Conservation (phyloP, 1,140 invertebrate genomes). For the Zaprionus tsacasi region DNA sequence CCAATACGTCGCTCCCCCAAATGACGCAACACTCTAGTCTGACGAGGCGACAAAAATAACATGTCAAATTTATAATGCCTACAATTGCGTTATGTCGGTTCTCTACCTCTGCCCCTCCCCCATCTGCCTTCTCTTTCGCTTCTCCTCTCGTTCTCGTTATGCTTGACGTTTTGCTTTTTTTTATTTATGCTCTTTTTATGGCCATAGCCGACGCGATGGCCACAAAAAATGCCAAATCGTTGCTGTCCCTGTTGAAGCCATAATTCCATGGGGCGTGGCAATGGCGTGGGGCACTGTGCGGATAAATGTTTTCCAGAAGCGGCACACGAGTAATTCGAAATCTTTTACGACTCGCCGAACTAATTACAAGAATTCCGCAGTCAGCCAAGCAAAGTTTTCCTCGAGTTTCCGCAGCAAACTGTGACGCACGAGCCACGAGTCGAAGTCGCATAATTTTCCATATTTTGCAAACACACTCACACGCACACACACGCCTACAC, state of each 20-base stretch:
- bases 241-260: slow-evolving; percentile 27
- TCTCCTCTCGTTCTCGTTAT: background rate
- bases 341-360: slow-evolving; percentile 68
- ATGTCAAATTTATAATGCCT: slow-evolving; percentile 81
- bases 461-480: slow-evolving; percentile 18
- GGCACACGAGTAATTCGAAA: slow-evolving; percentile 39
- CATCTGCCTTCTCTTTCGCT: slow-evolving; percentile 30
- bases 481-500: too few species aligned
- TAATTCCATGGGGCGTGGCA: slow-evolving; percentile 36
- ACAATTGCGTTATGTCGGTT: slow-evolving; percentile 61
- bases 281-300: slow-evolving; percentile 28
- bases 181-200: slow-evolving; percentile 3
- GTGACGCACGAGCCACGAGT: slow-evolving; percentile 15
- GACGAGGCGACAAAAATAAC: slow-evolving; percentile 78
- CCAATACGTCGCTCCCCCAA: slow-evolving; percentile 30
- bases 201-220: background rate
- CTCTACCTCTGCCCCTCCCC: background rate
- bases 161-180: background rate
- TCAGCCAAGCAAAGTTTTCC: slow-evolving; percentile 32
- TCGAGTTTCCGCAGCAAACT: slow-evolving; percentile 30
- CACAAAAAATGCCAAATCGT: slow-evolving; percentile 44
- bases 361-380: slow-evolving; percentile 56
- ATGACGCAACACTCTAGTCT: slow-evolving; percentile 58
- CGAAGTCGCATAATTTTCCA: slow-evolving; percentile 28
- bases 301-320: slow-evolving; percentile 62